Evolutionary conservation across 2,797 vertebrate genomes (phyloP), one percentile per base, ranked within the genome.

Genomic region (Lagodon rhomboides): DNA sequence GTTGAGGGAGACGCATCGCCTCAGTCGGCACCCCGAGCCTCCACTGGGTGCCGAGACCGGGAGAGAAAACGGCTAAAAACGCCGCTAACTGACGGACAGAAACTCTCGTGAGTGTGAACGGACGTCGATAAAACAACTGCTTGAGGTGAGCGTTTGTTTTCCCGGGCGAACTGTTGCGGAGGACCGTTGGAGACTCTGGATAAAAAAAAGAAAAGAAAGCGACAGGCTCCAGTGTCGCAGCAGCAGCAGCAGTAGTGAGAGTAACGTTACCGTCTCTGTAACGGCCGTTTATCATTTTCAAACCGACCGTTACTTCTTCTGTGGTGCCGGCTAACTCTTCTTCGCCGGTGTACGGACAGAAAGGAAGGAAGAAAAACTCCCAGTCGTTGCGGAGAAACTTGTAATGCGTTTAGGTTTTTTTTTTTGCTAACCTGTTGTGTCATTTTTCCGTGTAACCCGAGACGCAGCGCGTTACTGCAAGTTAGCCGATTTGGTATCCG

Each of bases 351-450:
- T 9, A 1, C 9, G 20, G 1, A 17, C 10, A 1, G 5, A 17
- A 27, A 56, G 9, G 15, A 15, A 1, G 30, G 3, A 9, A 11
- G 4, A 5, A 68, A 61, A 62, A 69, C 41, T 54, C 20, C 1
- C 18, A 1, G 10, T 46, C 23, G n/a, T 60, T 5, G 27, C 20
- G 3, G 34, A 38, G 9, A 75, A 80, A 86, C 56, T 83, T 83
- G 20, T 62, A 50, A 63, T n/a, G 18, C n/a, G 5, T 44, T 55
- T 16, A 9, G 7, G 7, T 9, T 9, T 34, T 27, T 23, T 4
- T 34, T 30, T 43, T 10, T 6, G 17, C 70, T 77, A 91, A 94
- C 93, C 94, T 94, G 92, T 94, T 94, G 92, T 84, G 75, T 86
- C 53, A 5, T 82, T 71, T 56, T n/a, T 1, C 54, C 68, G 75